These are phyloP conservation scores for Oryzaephilus surinamensis DNA, from an alignment of 1,140 invertebrate species.

Conservation along the genomic window DNA sequence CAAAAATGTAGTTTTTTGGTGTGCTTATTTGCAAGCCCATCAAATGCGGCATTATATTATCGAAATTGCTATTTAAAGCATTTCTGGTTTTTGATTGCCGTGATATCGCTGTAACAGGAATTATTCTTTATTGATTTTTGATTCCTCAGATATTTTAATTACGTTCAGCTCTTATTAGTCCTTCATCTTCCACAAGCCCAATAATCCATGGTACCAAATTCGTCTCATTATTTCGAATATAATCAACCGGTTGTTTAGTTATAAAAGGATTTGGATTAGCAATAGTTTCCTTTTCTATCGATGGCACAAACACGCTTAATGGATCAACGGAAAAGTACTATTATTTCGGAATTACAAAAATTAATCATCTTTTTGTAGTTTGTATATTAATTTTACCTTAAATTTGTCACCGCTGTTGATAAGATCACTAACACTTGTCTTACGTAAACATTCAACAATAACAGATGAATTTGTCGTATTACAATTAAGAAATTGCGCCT, in stretches of 20 bases:
- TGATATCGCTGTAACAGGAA: constrained; percentile 11
- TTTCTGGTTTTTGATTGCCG: constrained; percentile 5
- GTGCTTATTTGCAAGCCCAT: constrained; percentile 3
- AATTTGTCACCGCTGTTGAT: constrained; percentile 48
- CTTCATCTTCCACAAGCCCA: constrained; percentile 54
- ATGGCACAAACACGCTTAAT: constrained; percentile 9
- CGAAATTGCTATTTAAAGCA: constrained; percentile 16
- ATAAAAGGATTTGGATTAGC: constrained; percentile 50
- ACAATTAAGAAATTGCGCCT: constrained; percentile 18
- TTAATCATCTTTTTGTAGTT: too few species aligned
- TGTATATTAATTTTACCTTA: too few species aligned
- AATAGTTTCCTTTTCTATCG: constrained; percentile 42
- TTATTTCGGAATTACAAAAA: background rate
- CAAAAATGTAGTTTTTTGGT: background rate
- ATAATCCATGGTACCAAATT: constrained; percentile 52
- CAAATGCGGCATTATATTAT: constrained; percentile 5
- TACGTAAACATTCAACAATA: constrained; percentile 47
- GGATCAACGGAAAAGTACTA: constrained; percentile 16
- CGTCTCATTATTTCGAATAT: constrained; percentile 36
- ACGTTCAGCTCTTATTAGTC: constrained; percentile 50
- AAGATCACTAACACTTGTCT: constrained; percentile 44
- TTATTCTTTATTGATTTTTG: background rate
- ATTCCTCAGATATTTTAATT: constrained; percentile 17
- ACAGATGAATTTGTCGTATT: constrained; percentile 2
- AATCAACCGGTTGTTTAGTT: constrained; percentile 42